Base-by-base conservation (phyloP, 1,140 invertebrate genomes). In the Gonioctena quinquepunctata region DNA sequence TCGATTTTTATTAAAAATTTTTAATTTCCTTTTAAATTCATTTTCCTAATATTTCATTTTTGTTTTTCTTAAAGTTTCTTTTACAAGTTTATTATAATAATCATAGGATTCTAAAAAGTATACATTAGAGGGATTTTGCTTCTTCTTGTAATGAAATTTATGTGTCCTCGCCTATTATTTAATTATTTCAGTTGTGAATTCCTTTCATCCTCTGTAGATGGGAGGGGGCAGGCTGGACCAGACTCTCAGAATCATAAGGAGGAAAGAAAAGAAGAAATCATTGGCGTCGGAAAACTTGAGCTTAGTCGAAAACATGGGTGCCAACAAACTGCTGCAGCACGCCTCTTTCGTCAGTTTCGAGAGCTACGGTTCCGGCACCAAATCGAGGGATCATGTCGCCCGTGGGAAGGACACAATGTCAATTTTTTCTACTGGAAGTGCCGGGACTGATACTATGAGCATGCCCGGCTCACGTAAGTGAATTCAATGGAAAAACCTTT, bases 161-260 rank as follows among this genome's bases (percentile, higher is more conserved):
- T n/a, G n/a, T n/a, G n/a, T n/a, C n/a, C n/a, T n/a, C n/a, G n/a
- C n/a, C n/a, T n/a, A n/a, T n/a, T n/a, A n/a, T n/a, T n/a, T n/a
- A n/a, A n/a, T n/a, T n/a, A n/a, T n/a, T n/a, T n/a, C n/a, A n/a
- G n/a, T n/a, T n/a, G n/a, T n/a, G n/a, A n/a, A n/a, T n/a, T n/a
- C n/a, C n/a, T n/a, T n/a, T n/a, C n/a, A n/a, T n/a, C n/a, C n/a
- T n/a, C n/a, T n/a, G n/a, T 70, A 73, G 26, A 62, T 73, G 49
- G 73, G 73, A 27, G 64, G 69, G 21, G 62, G 68, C 7, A 64
- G 28, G 25, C 42, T 74, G 11, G 72, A 74, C 61, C 52, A 74
- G 21, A 62, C n/a, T 5, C 57, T 73, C 66, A 56, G 63, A n/a
- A 13, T 42, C 16, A 8, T 52, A n/a, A 19, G 27, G 48, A 33